A percentile compares a stretch with the other conserved stretches of the same genome.
Evolutionary conservation across 2,888 invertebrate species (phyloP).

Genomic region (Psylliodes chrysocephalus): DNA sequence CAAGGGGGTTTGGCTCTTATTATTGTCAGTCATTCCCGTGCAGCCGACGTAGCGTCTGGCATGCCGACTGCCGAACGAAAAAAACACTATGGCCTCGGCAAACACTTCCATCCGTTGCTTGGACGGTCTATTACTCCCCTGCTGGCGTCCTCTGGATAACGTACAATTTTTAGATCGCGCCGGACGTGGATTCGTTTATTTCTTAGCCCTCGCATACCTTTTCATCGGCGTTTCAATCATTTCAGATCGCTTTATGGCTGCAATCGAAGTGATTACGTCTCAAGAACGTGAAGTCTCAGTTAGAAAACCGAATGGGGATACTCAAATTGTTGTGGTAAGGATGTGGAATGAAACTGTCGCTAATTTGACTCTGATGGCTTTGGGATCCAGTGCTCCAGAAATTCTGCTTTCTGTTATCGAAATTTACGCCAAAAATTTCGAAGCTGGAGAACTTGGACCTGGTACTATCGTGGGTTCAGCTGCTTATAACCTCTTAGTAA

Average conservation of each 20-base stretch:
- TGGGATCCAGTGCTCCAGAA: slow-evolving; percentile 98
- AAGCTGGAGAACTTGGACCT: slow-evolving; percentile 97
- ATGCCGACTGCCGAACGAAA: slow-evolving; percentile 25
- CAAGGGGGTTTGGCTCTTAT: slow-evolving; percentile 52
- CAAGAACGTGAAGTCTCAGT: slow-evolving; percentile 95
- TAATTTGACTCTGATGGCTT: slow-evolving; percentile 97
- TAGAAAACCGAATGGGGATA: slow-evolving; percentile 87
- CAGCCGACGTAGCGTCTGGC: slow-evolving; percentile 22
- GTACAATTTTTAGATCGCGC: slow-evolving; percentile 80
- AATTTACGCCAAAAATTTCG: slow-evolving; percentile 93
- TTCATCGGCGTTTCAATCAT: slow-evolving; percentile 99
- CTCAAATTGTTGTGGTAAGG: slow-evolving; percentile 88
- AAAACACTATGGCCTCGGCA: slow-evolving; percentile 36
- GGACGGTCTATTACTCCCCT: slow-evolving; percentile 86
- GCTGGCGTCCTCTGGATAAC: slow-evolving; percentile 87
- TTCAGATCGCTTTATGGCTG: slow-evolving; percentile 99
- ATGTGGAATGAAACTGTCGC: slow-evolving; percentile 99
- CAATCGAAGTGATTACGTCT: slow-evolving; percentile 96
- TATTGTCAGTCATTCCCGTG: slow-evolving; percentile 28
- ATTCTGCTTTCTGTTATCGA: slow-evolving; percentile 97
- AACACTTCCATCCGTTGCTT: slow-evolving; percentile 68
- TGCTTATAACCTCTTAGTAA: slow-evolving; percentile 98
- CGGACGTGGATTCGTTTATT: slow-evolving; percentile 90
- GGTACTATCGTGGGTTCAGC: slow-evolving; percentile 99
- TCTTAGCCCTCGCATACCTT: slow-evolving; percentile 88